Percentiles rank a stretch among this genome's conserved stretches.
Evolutionary conservation across 1,140 invertebrate genomes (phyloP).

Genomic region (Leptopilina boulardi): DNA sequence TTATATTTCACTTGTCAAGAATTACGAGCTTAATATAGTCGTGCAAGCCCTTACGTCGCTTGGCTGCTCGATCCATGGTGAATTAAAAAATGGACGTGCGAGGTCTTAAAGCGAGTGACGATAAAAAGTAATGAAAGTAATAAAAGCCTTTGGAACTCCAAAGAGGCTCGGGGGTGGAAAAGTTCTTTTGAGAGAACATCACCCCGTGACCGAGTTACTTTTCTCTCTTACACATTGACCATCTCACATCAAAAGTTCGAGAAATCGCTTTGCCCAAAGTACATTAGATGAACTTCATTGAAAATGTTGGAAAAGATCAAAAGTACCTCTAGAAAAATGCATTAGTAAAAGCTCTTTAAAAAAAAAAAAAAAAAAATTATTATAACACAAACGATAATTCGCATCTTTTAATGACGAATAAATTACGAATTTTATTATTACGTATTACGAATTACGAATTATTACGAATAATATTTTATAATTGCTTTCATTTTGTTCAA

Average conservation of each 20-base stretch:
- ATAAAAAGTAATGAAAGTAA: conserved; percentile 73
- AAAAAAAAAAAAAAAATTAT: not conserved
- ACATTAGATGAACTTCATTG: conserved; percentile 15
- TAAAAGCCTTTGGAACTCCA: conserved; percentile 56
- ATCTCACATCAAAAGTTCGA: not conserved
- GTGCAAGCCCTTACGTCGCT: conserved; percentile 53
- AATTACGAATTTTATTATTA: no score
- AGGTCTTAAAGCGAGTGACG: conserved; percentile 63
- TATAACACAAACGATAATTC: no score
- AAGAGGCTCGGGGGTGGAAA: conserved; percentile 40
- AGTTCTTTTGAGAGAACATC: conserved; percentile 59
- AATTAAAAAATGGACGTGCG: conserved; percentile 69
- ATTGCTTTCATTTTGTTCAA: no score
- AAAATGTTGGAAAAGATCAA: not conserved
- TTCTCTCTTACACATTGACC: conserved; percentile 36
- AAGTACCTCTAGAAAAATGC: not conserved
- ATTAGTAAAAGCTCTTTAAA: not conserved
- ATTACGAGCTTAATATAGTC: conserved; percentile 72
- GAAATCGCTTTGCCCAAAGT: not conserved
- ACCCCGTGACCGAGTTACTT: conserved; percentile 55
- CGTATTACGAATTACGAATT: no score
- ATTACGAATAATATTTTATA: no score
- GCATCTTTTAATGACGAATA: no score
- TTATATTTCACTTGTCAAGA: conserved; percentile 70
- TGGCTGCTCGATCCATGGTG: conserved; percentile 58